Base-by-base conservation (phyloP, 1,140 invertebrate species). In the Pogonognathellus flavescens region DNA sequence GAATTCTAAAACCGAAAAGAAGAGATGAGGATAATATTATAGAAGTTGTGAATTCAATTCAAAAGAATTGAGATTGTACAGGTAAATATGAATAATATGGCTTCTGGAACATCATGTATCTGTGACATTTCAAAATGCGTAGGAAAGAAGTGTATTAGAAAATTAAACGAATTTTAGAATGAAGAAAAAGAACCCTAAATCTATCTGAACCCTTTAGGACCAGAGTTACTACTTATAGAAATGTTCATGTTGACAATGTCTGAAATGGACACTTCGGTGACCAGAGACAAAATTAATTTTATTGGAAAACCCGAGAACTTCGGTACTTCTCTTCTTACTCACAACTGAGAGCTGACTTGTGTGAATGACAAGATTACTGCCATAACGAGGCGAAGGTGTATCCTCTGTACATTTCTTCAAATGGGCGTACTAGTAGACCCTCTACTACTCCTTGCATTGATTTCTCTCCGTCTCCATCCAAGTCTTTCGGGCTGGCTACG, bases 51-150 rank as follows among this genome's bases (percentile, higher is more conserved):
- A 66, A 66, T 66, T 66, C 62, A 66, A 66, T 66, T 66, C 62
- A 25, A 10, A 66, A 66, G 62, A 66, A 66, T 66, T 66, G 62
- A 66, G 62, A 66, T 66, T 66, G 62, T 66, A 66, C 62, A 66
- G 62, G 5, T 66, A 25, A 66, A 66, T 41, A 41, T 41, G 6
- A 1, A 41, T n/a, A n/a, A n/a, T 41, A 41, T 20, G 62, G 22
- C 22, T 25, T 6, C 20, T 66, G 25, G 22, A 66, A 25, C 62
- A 66, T 66, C 25, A 66, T 66, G 59, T 9, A 25, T 60, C 22
- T 25, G 22, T 66, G 22, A 66, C 62, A 25, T 66, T 66, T 20
- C 22, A 66, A 66, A 25, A 66, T 25, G 25, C 62, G 20, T 66
- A 66, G 62, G 62, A 66, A 25, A 14, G 11, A 66, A 66, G 14